Conservation (phyloP, 1,140 invertebrate genomes). For the Teleopsis dalmanni region DNA sequence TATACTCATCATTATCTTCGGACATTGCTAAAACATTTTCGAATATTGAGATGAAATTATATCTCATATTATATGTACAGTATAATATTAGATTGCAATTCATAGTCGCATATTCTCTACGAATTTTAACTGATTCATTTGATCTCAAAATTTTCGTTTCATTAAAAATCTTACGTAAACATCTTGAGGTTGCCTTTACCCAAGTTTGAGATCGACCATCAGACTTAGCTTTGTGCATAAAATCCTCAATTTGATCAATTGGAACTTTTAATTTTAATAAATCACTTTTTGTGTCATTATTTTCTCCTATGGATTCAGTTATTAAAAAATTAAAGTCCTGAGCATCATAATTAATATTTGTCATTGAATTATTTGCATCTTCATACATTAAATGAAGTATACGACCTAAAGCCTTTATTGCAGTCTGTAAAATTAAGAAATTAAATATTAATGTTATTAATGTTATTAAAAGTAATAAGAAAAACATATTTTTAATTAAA, state of each 20-base stretch:
- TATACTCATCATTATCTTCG: constrained; percentile 23
- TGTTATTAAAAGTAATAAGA: no score
- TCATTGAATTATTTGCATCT: constrained; percentile 26
- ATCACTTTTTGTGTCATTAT: constrained; percentile 3
- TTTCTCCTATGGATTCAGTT: neutral
- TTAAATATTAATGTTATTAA: neutral
- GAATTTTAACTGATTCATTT: constrained; percentile 17
- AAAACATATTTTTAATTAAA: no score
- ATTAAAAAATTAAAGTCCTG: constrained; percentile 24
- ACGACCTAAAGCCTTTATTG: constrained; percentile 31
- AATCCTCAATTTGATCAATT: constrained; percentile 25
- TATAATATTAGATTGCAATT: constrained; percentile 25
- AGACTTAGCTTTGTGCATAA: constrained; percentile 22
- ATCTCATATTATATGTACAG: constrained; percentile 26
- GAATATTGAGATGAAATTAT: constrained; percentile 29
- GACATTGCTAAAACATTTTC: constrained; percentile 35
- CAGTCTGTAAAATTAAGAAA: constrained; percentile 15
- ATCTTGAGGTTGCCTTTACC: constrained; percentile 24
- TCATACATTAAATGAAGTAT: constrained; percentile 37
- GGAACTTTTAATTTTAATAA: constrained; percentile 17
- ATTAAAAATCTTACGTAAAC: constrained; percentile 23
- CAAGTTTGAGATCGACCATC: constrained; percentile 24
- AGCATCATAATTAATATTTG: constrained; percentile 22
- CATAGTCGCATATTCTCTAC: constrained; percentile 26
- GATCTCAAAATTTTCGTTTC: constrained; percentile 26